Conservation (phyloP, 2,797 vertebrate genomes). For the Cygnus olor region DNA sequence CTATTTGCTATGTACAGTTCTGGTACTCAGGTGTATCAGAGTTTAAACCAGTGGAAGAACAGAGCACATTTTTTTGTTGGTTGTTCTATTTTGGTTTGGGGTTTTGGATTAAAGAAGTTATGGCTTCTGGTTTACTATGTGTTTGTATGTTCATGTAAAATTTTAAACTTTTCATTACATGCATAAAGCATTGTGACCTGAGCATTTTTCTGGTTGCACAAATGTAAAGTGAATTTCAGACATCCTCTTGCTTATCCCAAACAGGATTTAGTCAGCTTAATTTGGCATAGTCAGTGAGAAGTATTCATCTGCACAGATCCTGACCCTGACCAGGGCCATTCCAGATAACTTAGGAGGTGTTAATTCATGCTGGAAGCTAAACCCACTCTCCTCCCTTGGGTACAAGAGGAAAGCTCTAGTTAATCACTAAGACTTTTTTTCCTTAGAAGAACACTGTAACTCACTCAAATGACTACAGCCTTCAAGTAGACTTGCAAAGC, state of each 20-base stretch:
- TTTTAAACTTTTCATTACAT: neutral
- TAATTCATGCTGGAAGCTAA: neutral
- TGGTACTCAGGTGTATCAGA: neutral
- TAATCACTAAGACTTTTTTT: neutral
- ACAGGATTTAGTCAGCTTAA: neutral
- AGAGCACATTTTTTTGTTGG: neutral
- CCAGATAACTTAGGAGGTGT: neutral
- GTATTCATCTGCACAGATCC: neutral
- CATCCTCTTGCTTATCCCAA: neutral
- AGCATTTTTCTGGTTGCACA: neutral
- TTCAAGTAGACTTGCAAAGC: neutral
- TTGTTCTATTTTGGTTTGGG: neutral
- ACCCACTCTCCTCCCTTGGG: neutral
- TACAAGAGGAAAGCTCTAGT: neutral
- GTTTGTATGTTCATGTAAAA: neutral
- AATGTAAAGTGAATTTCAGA: neutral
- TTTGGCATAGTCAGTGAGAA: neutral
- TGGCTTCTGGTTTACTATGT: neutral
- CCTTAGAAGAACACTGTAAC: neutral
- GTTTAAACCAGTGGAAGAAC: neutral
- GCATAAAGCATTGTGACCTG: neutral
- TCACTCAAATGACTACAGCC: neutral
- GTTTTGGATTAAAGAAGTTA: neutral
- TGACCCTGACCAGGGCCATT: neutral
- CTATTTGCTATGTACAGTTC: neutral